A percentile compares a stretch with the other conserved stretches of the same genome.
Conservation (phyloP, 37 sponge, comb jelly and placozoan species). For the Oscarella lobularis region DNA sequence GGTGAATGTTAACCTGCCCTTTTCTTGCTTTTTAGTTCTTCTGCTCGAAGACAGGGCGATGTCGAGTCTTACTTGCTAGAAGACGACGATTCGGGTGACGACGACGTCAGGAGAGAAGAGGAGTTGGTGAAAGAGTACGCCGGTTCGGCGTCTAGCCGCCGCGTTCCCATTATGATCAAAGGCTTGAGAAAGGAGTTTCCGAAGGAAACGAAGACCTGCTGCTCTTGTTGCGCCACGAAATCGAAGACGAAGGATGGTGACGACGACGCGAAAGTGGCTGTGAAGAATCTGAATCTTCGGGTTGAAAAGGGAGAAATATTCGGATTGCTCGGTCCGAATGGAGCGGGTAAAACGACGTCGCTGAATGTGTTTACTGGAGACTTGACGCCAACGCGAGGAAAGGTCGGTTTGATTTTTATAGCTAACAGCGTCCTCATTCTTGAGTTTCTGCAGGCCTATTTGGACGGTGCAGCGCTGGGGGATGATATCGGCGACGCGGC, state of each 20-base stretch:
- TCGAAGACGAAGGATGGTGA: too few relatives aligned
- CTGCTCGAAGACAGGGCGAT: too few relatives aligned
- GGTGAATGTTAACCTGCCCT: too few relatives aligned
- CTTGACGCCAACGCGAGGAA: not conserved
- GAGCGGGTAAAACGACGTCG: conserved; percentile 13
- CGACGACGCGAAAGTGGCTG: not conserved
- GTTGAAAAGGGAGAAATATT: conserved; percentile 3
- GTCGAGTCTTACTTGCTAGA: too few relatives aligned
- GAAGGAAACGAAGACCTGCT: too few relatives aligned
- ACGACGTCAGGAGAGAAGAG: not conserved
- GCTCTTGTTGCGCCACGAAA: too few relatives aligned
- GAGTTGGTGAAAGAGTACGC: not conserved
- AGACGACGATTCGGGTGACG: not conserved
- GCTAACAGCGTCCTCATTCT: too few relatives aligned
- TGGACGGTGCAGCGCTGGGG: too few relatives aligned
- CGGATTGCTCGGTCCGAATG: conserved; percentile 10
- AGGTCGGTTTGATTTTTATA: conserved; percentile 6
- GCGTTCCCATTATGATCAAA: conserved; percentile 19
- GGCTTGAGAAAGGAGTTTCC: conserved; percentile 22
- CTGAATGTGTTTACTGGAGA: conserved; percentile 13
- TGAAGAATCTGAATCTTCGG: not conserved
- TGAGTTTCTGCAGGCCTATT: too few relatives aligned
- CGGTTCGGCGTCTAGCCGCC: too few relatives aligned
- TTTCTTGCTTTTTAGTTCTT: too few relatives aligned
- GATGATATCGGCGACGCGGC: too few relatives aligned